phyloP scores from a whole-genome alignment of 2,797 vertebrate species.

The Phyllotis vaccarum region DNA sequence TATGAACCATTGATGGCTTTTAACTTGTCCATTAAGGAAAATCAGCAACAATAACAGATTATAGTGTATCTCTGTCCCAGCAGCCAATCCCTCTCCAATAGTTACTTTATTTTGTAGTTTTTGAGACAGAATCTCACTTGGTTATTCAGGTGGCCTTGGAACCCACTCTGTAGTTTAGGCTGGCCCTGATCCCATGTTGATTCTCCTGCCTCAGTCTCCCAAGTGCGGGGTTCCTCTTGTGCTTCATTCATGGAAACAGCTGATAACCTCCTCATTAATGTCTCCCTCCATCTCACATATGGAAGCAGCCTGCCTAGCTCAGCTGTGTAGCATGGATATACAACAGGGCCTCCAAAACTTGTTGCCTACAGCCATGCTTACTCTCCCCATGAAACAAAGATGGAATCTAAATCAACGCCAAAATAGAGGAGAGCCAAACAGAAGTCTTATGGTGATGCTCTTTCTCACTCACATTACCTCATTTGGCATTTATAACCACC shows the following conservation, averaged over 20 bases:
- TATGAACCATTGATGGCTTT: not conserved
- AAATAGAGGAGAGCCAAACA: conserved; percentile 22
- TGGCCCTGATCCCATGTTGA: not conserved
- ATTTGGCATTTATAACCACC: not conserved
- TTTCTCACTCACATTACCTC: not conserved
- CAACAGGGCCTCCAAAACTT: conserved; percentile 38
- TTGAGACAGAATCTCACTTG: not conserved
- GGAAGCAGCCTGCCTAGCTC: not conserved
- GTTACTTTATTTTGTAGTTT: not conserved
- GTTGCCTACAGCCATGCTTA: not conserved
- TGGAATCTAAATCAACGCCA: not conserved
- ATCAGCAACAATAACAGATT: conserved; percentile 3
- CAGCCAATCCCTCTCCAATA: not conserved
- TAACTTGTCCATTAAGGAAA: conserved; percentile 34
- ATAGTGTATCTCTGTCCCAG: not conserved
- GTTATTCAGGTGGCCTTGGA: not conserved
- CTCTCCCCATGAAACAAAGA: conserved; percentile 44
- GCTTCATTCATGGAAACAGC: not conserved
- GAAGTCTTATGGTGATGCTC: not conserved
- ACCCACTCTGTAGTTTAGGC: not conserved
- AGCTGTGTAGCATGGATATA: not conserved
- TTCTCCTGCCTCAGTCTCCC: not conserved
- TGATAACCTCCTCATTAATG: not conserved
- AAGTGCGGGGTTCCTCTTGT: not conserved
- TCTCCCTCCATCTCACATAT: conserved; percentile 13